Evolutionary conservation across 2,113 vertebrate genomes (phyloP), one percentile per base, ranked within the genome.

Genomic region (Campylomormyrus tamandua): DNA sequence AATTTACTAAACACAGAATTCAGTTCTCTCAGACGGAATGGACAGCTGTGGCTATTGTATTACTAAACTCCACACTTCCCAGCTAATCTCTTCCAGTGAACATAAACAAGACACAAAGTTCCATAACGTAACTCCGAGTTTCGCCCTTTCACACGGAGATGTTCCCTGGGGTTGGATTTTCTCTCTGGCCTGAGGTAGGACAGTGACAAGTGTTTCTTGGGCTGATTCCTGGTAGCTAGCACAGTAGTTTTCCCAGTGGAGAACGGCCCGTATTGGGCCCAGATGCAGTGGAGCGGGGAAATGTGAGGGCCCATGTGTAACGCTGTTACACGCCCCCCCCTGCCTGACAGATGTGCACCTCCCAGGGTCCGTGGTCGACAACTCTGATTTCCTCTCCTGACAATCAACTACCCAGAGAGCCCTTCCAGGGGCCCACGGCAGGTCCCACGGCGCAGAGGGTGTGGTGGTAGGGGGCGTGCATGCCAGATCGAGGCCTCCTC

Each of bases 231-330:
- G 66, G 93, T 92, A 94, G 92, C 93, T 94, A 89, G 62, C 90
- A 95, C 93, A 94, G 94, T 95, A 95, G 95, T 94, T 94, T 91
- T 92, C 93, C 94, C 92, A 58, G 92, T 90, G 94, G 95, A 93
- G 92, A 53, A 84, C 88, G 91, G 90, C 89, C 89, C 90, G 53
- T 93, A 93, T 92, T 94, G 92, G 92, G 93, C 92, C 92, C 94
- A 96, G 94, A 93, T 96, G 93, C 93, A 94, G 93, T 90, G 93
- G 94, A 91, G 93, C 93, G 91, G 95, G 92, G 95, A 92, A 93
- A 93, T 89, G 90, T 88, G 93, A 89, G 93, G 92, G 92, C 90
- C 92, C 87, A 94, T 89, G 95, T 93, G 94, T 89, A 94, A 95
- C 93, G 90, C 90, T 91, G 92, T 95, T 95, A 93, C 94, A 95